Evolutionary conservation across 1,140 invertebrate species (phyloP).

Genomic region (Drosophila equinoxialis): DNA sequence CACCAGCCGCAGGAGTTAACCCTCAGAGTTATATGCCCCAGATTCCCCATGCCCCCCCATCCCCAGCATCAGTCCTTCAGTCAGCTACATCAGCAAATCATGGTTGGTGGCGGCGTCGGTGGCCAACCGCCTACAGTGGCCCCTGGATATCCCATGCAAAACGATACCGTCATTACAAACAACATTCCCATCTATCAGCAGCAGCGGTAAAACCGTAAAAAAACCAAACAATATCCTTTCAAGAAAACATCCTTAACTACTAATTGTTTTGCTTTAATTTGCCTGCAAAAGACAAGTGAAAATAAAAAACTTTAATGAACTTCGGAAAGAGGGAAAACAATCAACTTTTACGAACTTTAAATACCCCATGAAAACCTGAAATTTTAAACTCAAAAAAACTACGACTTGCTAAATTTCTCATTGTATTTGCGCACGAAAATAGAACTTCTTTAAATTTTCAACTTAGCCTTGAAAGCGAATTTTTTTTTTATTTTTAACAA

Average conservation of each 20-base stretch:
- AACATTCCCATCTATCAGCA: constrained; percentile 83
- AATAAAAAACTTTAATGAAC: background rate
- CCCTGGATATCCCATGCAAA: constrained; percentile 67
- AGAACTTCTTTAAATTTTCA: no score
- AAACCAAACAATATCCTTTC: constrained; percentile 8
- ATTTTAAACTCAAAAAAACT: no score
- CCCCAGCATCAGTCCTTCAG: constrained; percentile 48
- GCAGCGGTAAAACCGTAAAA: constrained; percentile 78
- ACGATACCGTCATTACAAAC: constrained; percentile 70
- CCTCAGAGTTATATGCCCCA: constrained; percentile 55
- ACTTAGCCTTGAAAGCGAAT: no score
- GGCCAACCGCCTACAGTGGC: constrained; percentile 42
- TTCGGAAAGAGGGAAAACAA: background rate
- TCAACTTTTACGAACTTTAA: no score
- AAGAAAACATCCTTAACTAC: constrained; percentile 4
- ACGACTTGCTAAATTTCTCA: no score
- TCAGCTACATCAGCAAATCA: constrained; percentile 78
- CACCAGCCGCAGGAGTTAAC: constrained; percentile 45
- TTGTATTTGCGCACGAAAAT: no score
- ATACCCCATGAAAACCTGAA: no score
- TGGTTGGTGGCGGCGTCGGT: constrained; percentile 46
- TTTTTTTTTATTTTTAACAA: no score
- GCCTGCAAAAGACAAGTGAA: background rate
- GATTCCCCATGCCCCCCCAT: constrained; percentile 4
- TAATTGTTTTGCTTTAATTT: constrained; percentile 1